Base-by-base conservation (phyloP, 2,113 vertebrate species). In the Tonatia bakeri region DNA sequence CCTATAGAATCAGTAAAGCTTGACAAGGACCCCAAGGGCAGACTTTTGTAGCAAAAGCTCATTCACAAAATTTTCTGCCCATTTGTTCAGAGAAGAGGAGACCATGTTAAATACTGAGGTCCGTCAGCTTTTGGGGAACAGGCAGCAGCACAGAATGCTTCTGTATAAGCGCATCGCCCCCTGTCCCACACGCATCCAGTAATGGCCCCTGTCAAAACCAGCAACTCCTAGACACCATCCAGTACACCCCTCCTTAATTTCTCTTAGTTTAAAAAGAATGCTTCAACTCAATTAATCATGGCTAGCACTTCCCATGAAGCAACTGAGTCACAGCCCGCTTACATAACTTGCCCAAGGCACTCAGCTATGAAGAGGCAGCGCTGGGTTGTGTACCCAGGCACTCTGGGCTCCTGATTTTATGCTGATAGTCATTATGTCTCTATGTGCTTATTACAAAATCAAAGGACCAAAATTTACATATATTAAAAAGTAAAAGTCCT, bases 221-320 rank as follows among this genome's bases (percentile, higher is more conserved):
- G n/a, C 33, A 59, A 24, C 61, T 84, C 36, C n/a, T 19, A 52
- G 16, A 54, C 12, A 67, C 28, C 28, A 43, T 24, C 28, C 28
- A n/a, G 33, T 38, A 65, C 28, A 45, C 0, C 0, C 5, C 7
- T 6, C 22, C 50, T 73, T 14, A 70, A 64, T 20, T 81, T 87
- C 70, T 94, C 92, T 59, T 31, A 93, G 24, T 43, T 43, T 73
- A 88, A 85, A 90, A 91, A 97, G 3, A 33, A 50, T 40, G 92
- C 81, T 73, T 22, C 73, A 83, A 47, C 38, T 33, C 54, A 26
- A 12, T 33, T 81, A 65, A n/a, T 76, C 64, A 83, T 2, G 15
- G 47, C 14, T 45, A 36, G 33, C 80, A 40, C 13, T 64, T 88
- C 22, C 50, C 33, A n/a, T 1, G 59, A 59, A n/a, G 72, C 88